Percentiles rank a stretch among this genome's conserved stretches.
Evolutionary conservation across 2,113 vertebrate genomes (phyloP).

Genomic region (Spea bombifrons): DNA sequence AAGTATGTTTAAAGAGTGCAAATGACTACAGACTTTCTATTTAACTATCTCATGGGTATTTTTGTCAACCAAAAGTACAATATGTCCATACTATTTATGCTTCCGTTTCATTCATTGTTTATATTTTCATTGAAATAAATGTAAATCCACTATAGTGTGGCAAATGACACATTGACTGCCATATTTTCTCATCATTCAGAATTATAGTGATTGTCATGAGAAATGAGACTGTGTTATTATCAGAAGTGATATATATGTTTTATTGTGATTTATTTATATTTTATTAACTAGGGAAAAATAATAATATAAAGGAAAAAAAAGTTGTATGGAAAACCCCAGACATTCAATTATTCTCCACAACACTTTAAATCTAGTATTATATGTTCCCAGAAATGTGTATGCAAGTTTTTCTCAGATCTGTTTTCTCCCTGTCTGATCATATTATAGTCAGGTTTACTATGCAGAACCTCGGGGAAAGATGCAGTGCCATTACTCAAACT

Average conservation of each 20-base stretch:
- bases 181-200: too few relatives aligned
- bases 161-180: too few relatives aligned
- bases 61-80: too few relatives aligned
- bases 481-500: constrained; percentile 45
- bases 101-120: too few relatives aligned
- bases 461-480: constrained; percentile 34
- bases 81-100: too few relatives aligned
- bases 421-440: constrained; percentile 33
- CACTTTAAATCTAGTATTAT: constrained; percentile 6
- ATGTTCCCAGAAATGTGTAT: constrained; percentile 13
- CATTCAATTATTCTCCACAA: neutral
- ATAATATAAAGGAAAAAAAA: neutral
- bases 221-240: neutral
- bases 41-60: too few relatives aligned
- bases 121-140: too few relatives aligned
- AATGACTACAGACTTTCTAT: too few relatives aligned
- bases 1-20: too few relatives aligned
- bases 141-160: too few relatives aligned
- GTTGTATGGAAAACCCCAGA: neutral
- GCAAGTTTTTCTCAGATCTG: constrained; percentile 23
- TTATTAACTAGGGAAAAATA: neutral
- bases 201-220: neutral
- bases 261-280: neutral
- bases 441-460: constrained; percentile 44
- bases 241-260: neutral